Evolutionary conservation across 2,113 vertebrate species (phyloP), one percentile per base, ranked within the genome.

Genomic region (Chaetura pelagica): DNA sequence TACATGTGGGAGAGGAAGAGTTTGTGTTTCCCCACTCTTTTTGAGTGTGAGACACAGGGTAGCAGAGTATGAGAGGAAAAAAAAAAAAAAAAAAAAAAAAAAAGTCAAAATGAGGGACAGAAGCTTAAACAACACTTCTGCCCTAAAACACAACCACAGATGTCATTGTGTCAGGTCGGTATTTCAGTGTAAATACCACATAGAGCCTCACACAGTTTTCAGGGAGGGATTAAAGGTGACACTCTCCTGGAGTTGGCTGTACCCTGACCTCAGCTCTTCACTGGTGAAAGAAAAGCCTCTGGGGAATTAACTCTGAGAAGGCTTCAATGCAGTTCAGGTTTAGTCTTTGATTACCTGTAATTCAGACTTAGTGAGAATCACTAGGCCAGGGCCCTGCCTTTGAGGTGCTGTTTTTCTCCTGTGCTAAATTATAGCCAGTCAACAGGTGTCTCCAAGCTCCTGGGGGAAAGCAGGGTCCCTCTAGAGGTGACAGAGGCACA

Each of bases 1-100:
- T 34, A 35, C 24, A 34, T 0, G 10, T 10, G 80, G 19, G 63
- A 80, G 6, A 35, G 34, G 26, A 62, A 81, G 71, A 62, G 4
- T 23, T 13, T 0, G 2, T 5, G 6, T 38, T 79, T 68, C 32
- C 10, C 48, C 1, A 1, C 17, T 64, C 22, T 55, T 72, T 61
- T 72, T 61, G 20, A 34, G 16, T 44, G 32, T 26, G 15, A 54
- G 23, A 64, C 32, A 63, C 38, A 38, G 4, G 20, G 19, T 27
- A 81, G 44, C 26, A 76, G 55, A 80, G 5, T 8, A 49, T 14
- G 13, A 3, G 15, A 73, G 15, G 0, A 5, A 29, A 61, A 32
- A 80, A 29, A 18, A 13, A 4, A 57, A 26, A 61, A 76, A 38
- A 7, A 38, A 38, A 38, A 38, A 10, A 8, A 38, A 38, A 38